Evolutionary conservation across 1,140 invertebrate species (phyloP).

Genomic region (Sesamia nonagrioides): DNA sequence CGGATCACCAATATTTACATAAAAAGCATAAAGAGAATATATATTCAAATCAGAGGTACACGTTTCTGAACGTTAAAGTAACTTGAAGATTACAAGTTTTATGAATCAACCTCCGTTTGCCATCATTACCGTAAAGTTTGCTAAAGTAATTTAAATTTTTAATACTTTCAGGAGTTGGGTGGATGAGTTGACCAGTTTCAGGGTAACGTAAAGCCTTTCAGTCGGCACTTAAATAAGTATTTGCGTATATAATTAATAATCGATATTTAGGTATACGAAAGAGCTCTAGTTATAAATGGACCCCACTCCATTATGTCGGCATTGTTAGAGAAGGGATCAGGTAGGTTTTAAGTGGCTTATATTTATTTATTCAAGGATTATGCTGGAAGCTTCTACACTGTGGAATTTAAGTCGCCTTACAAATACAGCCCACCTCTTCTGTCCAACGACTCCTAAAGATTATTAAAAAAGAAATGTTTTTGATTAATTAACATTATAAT

Average conservation of each 20-base stretch:
- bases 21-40: background rate
- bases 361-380: conserved; percentile 5
- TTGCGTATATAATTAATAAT: conserved; percentile 2
- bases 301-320: background rate
- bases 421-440: too few relatives aligned
- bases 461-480: too few relatives aligned
- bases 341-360: background rate
- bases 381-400: background rate
- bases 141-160: conserved; percentile 30
- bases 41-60: background rate
- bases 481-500: too few relatives aligned
- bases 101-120: background rate
- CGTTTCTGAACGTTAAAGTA: background rate
- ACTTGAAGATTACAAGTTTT: conserved; percentile 4
- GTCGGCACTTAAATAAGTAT: conserved; percentile 20
- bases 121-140: conserved; percentile 11
- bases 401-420: too few relatives aligned
- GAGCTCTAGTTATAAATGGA: background rate
- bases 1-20: background rate
- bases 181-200: conserved; percentile 13
- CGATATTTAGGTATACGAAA: conserved; percentile 6
- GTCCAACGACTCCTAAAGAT: too few relatives aligned
- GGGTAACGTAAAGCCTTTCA: conserved; percentile 38
- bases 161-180: conserved; percentile 4
- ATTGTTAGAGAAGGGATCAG: background rate